Conservation (phyloP, 2,113 vertebrate genomes). For the Formicarius rufipectus region DNA sequence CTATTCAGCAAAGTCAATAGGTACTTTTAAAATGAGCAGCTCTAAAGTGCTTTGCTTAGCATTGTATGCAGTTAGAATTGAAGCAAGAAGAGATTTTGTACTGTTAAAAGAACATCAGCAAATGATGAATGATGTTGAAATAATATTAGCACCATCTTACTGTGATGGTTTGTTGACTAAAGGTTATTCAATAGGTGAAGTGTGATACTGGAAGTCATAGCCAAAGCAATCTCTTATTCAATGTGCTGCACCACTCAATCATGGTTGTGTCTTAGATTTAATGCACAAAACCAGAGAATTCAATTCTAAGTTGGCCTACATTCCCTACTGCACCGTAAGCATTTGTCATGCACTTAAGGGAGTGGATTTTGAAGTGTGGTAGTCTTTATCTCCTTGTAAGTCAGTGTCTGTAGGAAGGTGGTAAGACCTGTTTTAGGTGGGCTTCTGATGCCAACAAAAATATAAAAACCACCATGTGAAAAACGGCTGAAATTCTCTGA, state of each 20-base stretch:
- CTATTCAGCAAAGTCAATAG: neutral
- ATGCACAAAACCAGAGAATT: neutral
- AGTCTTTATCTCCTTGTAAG: neutral
- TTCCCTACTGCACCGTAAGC: neutral
- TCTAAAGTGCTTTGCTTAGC: neutral
- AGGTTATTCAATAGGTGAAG: neutral
- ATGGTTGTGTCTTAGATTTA: neutral
- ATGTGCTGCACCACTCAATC: neutral
- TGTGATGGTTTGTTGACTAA: neutral
- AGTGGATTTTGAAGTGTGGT: neutral
- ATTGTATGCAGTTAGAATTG: neutral
- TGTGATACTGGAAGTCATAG: neutral
- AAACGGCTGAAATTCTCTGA: neutral
- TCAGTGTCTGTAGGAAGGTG: neutral
- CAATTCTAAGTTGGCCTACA: neutral
- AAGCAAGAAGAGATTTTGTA: neutral
- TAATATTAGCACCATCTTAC: neutral
- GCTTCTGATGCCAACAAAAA: neutral
- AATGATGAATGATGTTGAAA: neutral
- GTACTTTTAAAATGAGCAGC: neutral
- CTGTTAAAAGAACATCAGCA: neutral
- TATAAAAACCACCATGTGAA: accelerated
- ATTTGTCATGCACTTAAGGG: neutral
- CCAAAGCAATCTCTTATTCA: neutral
- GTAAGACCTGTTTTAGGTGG: neutral